Percentiles rank a stretch among this genome's conserved stretches.
Evolutionary conservation across 2,797 vertebrate species (phyloP).

Genomic region (Erithacus rubecula): DNA sequence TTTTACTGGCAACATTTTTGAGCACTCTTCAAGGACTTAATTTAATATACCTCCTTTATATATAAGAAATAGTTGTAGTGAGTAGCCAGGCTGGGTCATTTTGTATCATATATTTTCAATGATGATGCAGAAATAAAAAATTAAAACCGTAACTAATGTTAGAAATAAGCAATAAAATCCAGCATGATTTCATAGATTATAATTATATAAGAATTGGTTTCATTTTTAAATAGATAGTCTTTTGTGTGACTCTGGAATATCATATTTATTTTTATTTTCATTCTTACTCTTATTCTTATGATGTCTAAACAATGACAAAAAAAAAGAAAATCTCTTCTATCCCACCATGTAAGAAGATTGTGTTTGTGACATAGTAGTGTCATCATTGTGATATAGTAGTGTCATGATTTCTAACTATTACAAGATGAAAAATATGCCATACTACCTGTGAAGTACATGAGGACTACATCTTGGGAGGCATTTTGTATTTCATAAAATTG

Average conservation of each 20-base stretch:
- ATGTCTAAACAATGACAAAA: neutral
- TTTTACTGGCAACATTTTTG: neutral
- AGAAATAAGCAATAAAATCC: neutral
- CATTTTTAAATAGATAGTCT: neutral
- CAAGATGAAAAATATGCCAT: neutral
- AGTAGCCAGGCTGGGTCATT: neutral
- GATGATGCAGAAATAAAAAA: neutral
- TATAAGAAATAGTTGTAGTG: neutral
- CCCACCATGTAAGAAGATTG: neutral
- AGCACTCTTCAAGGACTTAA: neutral
- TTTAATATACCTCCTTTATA: neutral
- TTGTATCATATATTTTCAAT: neutral
- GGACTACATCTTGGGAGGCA: neutral
- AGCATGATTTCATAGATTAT: neutral
- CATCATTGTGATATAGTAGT: neutral
- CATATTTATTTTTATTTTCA: neutral
- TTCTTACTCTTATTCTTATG: neutral
- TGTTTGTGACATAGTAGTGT: neutral
- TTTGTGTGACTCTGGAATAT: neutral
- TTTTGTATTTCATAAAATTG: neutral
- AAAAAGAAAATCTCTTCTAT: neutral
- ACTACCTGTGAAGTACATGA: neutral
- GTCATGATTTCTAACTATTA: neutral
- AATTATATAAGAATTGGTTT: rapidly evolving
- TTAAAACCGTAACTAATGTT: neutral